Conservation (phyloP, 2,113 vertebrate genomes). For the Cynoglossus semilaevis region DNA sequence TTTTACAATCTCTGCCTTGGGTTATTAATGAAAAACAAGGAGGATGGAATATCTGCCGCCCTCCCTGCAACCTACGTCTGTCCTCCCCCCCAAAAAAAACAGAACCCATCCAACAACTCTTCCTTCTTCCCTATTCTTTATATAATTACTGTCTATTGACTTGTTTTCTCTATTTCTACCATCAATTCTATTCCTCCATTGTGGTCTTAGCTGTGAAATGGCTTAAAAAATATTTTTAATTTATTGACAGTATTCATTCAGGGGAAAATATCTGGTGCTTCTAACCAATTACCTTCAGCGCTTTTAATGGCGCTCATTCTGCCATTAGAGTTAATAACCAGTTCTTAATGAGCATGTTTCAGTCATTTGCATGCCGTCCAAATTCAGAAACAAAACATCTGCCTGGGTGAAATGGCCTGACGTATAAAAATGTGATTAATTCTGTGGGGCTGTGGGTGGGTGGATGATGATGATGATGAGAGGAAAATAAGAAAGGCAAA, state of each 20-base stretch:
- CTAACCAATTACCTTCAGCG: slow-evolving; percentile 5
- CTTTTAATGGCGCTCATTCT: neutral
- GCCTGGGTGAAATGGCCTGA: slow-evolving; percentile 19
- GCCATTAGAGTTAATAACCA: neutral
- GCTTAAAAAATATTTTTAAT: too few species aligned
- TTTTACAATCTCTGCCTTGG: slow-evolving; percentile 83
- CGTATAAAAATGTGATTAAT: slow-evolving; percentile 34
- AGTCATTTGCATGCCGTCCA: slow-evolving; percentile 41
- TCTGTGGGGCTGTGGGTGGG: slow-evolving; percentile 10
- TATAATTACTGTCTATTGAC: slow-evolving; percentile 23
- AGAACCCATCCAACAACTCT: slow-evolving; percentile 30
- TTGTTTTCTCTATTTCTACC: slow-evolving; percentile 27
- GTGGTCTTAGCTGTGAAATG: too few species aligned
- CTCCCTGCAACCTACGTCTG: slow-evolving; percentile 33
- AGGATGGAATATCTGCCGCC: slow-evolving; percentile 36
- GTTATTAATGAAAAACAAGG: slow-evolving; percentile 43
- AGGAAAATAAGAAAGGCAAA: slow-evolving; percentile 78
- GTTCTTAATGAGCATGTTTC: slow-evolving; percentile 4
- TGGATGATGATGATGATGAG: slow-evolving; percentile 40
- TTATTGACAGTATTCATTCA: too few species aligned
- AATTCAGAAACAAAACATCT: slow-evolving; percentile 45
- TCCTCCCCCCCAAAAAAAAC: slow-evolving; percentile 8
- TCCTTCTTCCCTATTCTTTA: slow-evolving; percentile 32
- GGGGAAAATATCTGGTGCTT: neutral
- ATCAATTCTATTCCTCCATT: slow-evolving; percentile 3